Evolutionary conservation across 2,113 vertebrate genomes (phyloP), one percentile per base, ranked within the genome.

Genomic region (Ptilorrhoa leucosticta): DNA sequence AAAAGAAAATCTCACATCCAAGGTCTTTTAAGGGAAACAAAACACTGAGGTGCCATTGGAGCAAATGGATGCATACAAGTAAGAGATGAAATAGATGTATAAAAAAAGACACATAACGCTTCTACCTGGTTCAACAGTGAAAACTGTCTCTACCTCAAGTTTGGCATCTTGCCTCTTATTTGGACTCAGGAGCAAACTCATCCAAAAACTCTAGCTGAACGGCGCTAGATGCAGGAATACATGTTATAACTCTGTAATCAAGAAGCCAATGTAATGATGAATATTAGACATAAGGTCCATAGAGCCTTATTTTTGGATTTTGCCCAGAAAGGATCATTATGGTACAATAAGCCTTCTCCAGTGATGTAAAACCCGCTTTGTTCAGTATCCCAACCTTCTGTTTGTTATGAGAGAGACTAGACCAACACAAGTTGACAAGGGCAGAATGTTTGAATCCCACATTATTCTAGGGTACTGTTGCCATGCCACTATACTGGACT

Each of bases 11-110:
- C n/a, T 78, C 63, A 40, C 35, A 48, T 73, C 57, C 39, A 48
- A 80, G 65, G 27, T 87, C 64, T 93, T 94, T 68, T 47, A 89
- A 90, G 54, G 87, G 69, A 92, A 94, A 88, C 63, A 93, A 83
- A 92, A 58, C 76, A 82, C 45, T 57, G 27, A 68, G 76, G 39
- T 79, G n/a, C 31, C 27, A 45, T 71, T 70, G 50, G 33, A 89
- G 13, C 8, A 95, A 88, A 87, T 45, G 21, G 13, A 80, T 65
- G 19, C 23, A 58, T 80, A 42, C 11, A 64, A 71, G 19, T 10
- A 85, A 68, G 37, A 77, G 33, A 64, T 73, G 8, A 69, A 60
- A 40, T n/a, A 42, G 47, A 39, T 40, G 21, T 10, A 63, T 15
- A 0, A 16, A 20, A 65, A 80, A 61, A 61, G 22, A 42, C 13